Percentiles rank a stretch among this genome's conserved stretches.
These are phyloP conservation scores for Euglossa dilemma DNA, from an alignment of 1,140 invertebrate species.

Conservation along the genomic window DNA sequence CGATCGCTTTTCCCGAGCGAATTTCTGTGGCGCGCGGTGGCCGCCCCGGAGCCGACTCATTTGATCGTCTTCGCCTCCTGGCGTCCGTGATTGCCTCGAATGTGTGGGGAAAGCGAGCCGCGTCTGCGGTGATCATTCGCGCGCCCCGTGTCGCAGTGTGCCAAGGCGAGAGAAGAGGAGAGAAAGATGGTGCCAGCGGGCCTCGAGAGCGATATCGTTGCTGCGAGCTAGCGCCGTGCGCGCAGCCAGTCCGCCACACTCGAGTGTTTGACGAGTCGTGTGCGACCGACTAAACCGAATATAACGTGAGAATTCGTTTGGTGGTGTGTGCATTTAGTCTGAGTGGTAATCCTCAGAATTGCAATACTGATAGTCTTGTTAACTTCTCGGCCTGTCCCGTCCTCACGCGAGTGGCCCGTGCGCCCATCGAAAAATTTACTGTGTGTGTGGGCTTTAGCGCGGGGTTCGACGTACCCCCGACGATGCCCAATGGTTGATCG, in stretches of 20 bases:
- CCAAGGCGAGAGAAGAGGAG: constrained; percentile 65
- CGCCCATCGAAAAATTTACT: constrained; percentile 48
- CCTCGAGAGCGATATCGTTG: constrained; percentile 67
- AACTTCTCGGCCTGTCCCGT: constrained; percentile 36
- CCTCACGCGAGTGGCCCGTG: constrained; percentile 48
- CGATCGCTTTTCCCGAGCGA: constrained; percentile 70
- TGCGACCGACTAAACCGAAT: constrained; percentile 39
- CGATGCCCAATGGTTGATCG: constrained; percentile 81
- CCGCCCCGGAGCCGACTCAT: constrained; percentile 66
- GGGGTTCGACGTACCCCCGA: constrained; percentile 69
- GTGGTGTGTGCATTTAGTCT: constrained; percentile 58
- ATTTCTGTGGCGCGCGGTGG: constrained; percentile 72
- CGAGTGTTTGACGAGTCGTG: constrained; percentile 70
- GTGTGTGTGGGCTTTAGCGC: constrained; percentile 51
- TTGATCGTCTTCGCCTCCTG: constrained; percentile 64
- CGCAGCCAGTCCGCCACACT: constrained; percentile 74
- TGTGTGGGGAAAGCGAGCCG: constrained; percentile 67
- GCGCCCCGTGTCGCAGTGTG: constrained; percentile 69
- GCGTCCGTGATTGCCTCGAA: constrained; percentile 65
- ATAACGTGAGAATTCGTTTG: constrained; percentile 22
- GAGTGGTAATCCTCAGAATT: constrained; percentile 43
- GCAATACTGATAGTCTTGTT: constrained; percentile 30
- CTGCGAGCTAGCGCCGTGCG: constrained; percentile 76
- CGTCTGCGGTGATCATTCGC: constrained; percentile 73
- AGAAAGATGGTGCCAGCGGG: constrained; percentile 77